Evolutionary conservation across 1,140 invertebrate species (phyloP), one percentile per base, ranked within the genome.

Genomic region (Drosophila elegans): DNA sequence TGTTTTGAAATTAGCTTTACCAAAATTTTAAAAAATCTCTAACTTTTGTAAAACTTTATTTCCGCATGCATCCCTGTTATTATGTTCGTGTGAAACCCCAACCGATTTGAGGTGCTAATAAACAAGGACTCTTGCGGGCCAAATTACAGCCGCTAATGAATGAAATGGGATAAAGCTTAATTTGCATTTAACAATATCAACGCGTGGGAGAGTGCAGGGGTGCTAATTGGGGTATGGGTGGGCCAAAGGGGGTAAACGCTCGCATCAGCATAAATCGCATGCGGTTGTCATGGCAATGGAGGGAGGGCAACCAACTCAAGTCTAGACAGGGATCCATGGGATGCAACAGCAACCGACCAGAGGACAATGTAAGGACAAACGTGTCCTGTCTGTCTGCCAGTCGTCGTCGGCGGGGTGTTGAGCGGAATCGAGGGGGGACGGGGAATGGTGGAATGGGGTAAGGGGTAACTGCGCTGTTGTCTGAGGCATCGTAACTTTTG

Each of bases 181-280:
- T 89, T 89, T 89, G 84, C 84, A 89, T 89, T 89, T 89, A 89
- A 89, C 89, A 84, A 89, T 84, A 89, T 89, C 89, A 89, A 84
- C 77, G 84, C 76, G 61, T 75, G 73, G 61, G 36, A 34, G 42
- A 56, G 42, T 42, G 56, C 25, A 52, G 52, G 29, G 21, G 45
- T 25, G 44, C 13, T 25, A 46, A 59, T 57, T 72, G 72, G 42
- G 44, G 16, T 16, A 38, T 21, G 46, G 49, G 53, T 36, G 39
- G 55, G 54, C 53, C 39, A 48, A 48, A 9, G 64, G 64, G 64
- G 64, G 59, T 68, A 68, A 68, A 68, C 64, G 64, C 64, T 68
- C 64, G 55, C 77, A 79, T 73, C 74, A 79, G 67, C 77, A 79
- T 84, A 89, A 89, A 84, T 80, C 84, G 80, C 74, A 88, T 88